phyloP scores from a whole-genome alignment of 2,888 invertebrate species.

The Ferrisia virgata region DNA sequence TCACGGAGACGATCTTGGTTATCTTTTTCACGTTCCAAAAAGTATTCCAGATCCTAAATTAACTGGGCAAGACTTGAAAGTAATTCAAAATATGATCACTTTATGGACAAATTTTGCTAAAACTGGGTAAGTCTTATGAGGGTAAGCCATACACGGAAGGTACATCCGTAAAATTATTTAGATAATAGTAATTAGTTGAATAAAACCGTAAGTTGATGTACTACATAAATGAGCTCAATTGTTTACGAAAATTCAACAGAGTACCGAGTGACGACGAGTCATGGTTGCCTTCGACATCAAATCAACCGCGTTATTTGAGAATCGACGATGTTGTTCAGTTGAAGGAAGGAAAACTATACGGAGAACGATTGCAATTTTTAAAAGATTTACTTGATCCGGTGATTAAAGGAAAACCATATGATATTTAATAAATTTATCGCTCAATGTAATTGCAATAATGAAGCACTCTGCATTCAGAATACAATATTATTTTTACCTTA shows the following conservation, averaged over 20 bases:
- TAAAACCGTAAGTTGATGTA: neutral
- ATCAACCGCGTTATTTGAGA: neutral
- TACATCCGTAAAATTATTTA: neutral
- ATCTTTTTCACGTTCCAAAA: constrained; percentile 42
- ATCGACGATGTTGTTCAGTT: neutral
- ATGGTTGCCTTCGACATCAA: neutral
- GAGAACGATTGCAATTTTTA: neutral
- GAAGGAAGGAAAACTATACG: neutral
- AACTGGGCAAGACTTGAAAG: constrained; percentile 56
- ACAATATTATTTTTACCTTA: too few species aligned
- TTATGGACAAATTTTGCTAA: constrained; percentile 74
- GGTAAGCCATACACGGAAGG: neutral
- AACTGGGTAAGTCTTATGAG: constrained; percentile 29
- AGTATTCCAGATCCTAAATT: constrained; percentile 52
- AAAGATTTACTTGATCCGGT: neutral
- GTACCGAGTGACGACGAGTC: neutral
- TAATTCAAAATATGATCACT: constrained; percentile 62
- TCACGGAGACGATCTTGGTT: constrained; percentile 46
- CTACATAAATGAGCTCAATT: neutral
- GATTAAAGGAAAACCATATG: neutral
- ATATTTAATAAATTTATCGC: neutral
- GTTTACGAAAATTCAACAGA: neutral
- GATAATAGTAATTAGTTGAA: neutral
- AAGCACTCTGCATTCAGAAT: too few species aligned
- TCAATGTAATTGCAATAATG: too few species aligned